phyloP scores from a whole-genome alignment of 2,888 invertebrate species.

The Deilephila elpenor region DNA sequence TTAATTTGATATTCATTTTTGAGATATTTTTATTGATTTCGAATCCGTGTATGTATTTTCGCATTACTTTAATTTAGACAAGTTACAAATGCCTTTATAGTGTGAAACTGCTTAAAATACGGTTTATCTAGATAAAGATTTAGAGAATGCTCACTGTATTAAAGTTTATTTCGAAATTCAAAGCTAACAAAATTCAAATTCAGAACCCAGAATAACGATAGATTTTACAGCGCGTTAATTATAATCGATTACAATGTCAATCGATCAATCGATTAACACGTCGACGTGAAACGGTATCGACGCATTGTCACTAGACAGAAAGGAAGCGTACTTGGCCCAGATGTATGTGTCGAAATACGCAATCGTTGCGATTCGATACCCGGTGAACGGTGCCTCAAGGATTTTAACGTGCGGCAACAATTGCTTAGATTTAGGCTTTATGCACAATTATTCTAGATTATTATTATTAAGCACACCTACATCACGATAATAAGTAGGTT shows the following conservation, averaged over 20 bases:
- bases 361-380: conserved; percentile 55
- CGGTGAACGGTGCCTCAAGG: conserved; percentile 56
- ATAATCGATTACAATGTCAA: conserved; percentile 6
- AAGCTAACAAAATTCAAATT: too few relatives aligned
- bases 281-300: conserved; percentile 1
- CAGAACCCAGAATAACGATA: too few relatives aligned
- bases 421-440: conserved; percentile 28
- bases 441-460: conserved; percentile 20
- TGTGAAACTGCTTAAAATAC: too few relatives aligned
- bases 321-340: conserved; percentile 77
- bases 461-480: neutral
- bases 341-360: conserved; percentile 60
- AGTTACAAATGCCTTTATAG: too few relatives aligned
- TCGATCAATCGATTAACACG: conserved; percentile 14
- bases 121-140: too few relatives aligned
- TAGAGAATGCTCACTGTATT: too few relatives aligned
- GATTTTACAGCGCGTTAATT: neutral
- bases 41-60: too few relatives aligned
- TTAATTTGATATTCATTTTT: too few relatives aligned
- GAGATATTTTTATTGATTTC: too few relatives aligned
- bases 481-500: neutral
- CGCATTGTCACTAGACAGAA: conserved; percentile 43
- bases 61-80: too few relatives aligned
- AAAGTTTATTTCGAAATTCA: too few relatives aligned
- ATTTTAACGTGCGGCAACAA: conserved; percentile 27